phyloP scores from a whole-genome alignment of 2,113 vertebrate genomes.

The Neodon shergylaensis region DNA sequence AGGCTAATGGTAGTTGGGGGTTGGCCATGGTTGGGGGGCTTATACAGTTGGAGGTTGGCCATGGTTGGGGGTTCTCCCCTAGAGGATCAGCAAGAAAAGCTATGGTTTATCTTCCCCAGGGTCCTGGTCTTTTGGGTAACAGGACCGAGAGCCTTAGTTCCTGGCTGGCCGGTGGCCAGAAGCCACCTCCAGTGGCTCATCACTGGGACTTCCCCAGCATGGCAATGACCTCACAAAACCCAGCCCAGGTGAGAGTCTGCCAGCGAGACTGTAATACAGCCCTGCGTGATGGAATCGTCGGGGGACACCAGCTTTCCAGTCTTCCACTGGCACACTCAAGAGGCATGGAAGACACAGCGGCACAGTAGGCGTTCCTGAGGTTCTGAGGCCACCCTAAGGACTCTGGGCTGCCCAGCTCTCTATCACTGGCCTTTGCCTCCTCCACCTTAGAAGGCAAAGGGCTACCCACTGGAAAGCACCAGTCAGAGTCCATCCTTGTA shows the following conservation, averaged over 20 bases:
- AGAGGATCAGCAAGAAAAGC: not conserved
- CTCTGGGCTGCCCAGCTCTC: too few relatives aligned
- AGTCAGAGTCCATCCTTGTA: not conserved
- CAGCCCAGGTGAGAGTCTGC: not conserved
- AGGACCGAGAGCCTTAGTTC: not conserved
- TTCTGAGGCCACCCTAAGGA: rapidly evolving
- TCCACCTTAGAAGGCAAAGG: not conserved
- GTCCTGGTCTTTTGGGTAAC: not conserved
- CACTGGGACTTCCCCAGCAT: not conserved
- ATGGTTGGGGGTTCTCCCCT: not conserved
- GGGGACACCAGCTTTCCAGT: not conserved
- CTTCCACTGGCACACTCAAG: not conserved
- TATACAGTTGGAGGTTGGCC: not conserved
- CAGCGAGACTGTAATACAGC: not conserved
- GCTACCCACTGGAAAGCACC: not conserved
- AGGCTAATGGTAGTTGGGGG: not conserved
- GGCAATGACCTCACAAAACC: not conserved
- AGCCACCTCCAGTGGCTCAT: not conserved
- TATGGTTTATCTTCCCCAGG: not conserved
- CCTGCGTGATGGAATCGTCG: not conserved
- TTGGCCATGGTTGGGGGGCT: not conserved
- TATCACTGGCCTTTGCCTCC: not conserved
- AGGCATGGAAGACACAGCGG: not conserved
- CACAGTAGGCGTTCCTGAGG: not conserved
- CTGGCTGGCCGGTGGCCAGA: not conserved